Evolutionary conservation across 2,888 invertebrate genomes (phyloP), one percentile per base, ranked within the genome.

Genomic region (Pyralis farinalis): DNA sequence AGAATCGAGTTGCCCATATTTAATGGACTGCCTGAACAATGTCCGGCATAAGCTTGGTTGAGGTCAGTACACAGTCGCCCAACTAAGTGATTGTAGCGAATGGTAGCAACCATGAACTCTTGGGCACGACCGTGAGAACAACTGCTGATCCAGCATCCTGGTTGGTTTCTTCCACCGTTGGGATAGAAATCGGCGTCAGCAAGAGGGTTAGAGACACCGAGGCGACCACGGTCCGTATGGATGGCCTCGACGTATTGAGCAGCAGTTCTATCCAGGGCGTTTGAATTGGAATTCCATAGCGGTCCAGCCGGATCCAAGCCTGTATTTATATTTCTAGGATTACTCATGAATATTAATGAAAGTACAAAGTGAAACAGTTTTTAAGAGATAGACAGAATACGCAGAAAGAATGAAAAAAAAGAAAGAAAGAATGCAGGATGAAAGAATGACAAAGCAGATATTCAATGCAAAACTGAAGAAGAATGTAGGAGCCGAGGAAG

Each of bases 241-340:
- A 76, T 71, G 1, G 55, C 51, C 42, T 76, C 73, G 0, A 72
- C 72, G 39, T 70, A 71, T 1, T 44, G 49, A 0, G 55, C 74
- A 6, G 61, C 58, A 31, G 46, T 53, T 0, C 40, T 37, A 9
- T 49, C 53, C 0, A 74, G 45, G 6, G 65, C 59, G 37, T 69
- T 55, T 0, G 47, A 22, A 37, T 59, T 67, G 7, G 47, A 42
- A 6, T 53, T 49, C 66, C 68, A 76, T 2, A 49, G 41, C 11
- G 75, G 77, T 9, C 69, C 67, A 16, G 77, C 73, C 0, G 77
- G 74, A 44, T 77, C 77, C 12, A 72, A 41, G n/a, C 69, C 74
- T 75, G 16, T 4, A 16, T 16, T n/a, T n/a, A n/a, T n/a, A n/a
- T n/a, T n/a, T n/a, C n/a, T n/a, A n/a, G n/a, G n/a, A n/a, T n/a